Evolutionary conservation across 2,888 invertebrate species (phyloP).

Genomic region (Drosophila mimica): DNA sequence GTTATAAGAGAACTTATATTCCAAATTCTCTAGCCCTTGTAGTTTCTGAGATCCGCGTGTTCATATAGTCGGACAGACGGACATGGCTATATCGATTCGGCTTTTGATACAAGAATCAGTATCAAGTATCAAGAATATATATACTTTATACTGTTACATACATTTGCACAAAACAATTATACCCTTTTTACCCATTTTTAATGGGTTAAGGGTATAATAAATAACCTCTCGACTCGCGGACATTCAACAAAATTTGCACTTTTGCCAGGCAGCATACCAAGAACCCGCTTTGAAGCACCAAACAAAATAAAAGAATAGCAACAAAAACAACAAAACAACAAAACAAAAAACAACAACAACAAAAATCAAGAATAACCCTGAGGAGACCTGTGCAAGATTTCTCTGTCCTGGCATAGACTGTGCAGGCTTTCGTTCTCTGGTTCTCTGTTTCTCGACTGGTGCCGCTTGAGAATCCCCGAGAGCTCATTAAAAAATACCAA

Average conservation of each 20-base stretch:
- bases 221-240: conserved; percentile 34
- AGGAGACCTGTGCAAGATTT: conserved; percentile 26
- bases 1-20: too few species aligned
- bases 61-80: too few species aligned
- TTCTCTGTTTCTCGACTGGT: conserved; percentile 19
- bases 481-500: conserved; percentile 84
- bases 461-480: conserved; percentile 69
- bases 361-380: conserved; percentile 42
- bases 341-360: conserved; percentile 16
- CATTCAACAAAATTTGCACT: conserved; percentile 73
- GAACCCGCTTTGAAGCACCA: conserved; percentile 46
- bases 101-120: too few species aligned
- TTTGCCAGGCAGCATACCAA: conserved; percentile 63
- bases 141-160: too few species aligned
- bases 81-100: too few species aligned
- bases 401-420: conserved; percentile 19
- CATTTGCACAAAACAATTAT: too few species aligned
- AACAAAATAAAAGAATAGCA: conserved; percentile 12
- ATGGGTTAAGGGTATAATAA: neutral
- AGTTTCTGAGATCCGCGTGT: too few species aligned
- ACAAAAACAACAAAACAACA: conserved; percentile 1
- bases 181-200: too few species aligned
- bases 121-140: too few species aligned
- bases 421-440: conserved; percentile 5
- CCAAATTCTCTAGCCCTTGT: too few species aligned